These are phyloP conservation scores for Coccyzus lansbergi DNA, from an alignment of 2,797 vertebrate species.

Conservation along the genomic window DNA sequence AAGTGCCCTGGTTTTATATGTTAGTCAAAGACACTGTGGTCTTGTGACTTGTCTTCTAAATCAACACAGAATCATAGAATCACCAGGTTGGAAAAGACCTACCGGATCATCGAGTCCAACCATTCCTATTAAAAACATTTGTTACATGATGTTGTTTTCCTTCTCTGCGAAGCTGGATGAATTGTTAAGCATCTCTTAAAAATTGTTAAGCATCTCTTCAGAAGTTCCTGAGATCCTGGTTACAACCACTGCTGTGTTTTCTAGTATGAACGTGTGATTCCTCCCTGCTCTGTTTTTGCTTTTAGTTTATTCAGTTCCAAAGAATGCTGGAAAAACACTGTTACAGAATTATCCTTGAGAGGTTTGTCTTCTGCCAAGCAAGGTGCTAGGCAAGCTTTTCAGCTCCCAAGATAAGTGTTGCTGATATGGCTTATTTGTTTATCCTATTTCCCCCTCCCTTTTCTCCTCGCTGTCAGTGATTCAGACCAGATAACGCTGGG, in stretches of 20 bases:
- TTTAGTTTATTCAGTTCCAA: not conserved
- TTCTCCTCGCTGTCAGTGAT: not conserved
- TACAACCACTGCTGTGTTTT: not conserved
- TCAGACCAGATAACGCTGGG: not conserved
- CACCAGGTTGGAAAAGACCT: too few relatives aligned
- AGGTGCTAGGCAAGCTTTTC: conserved; percentile 45
- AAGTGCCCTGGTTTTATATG: not conserved
- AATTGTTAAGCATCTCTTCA: too few relatives aligned
- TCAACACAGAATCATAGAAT: too few relatives aligned
- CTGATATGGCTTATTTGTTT: not conserved
- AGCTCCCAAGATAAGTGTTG: not conserved
- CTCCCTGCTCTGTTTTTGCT: not conserved
- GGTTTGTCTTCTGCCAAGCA: not conserved
- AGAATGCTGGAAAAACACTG: not conserved
- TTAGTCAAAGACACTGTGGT: not conserved
- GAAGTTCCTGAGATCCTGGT: not conserved
- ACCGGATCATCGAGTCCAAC: too few relatives aligned
- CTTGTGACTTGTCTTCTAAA: not conserved
- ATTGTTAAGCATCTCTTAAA: too few relatives aligned
- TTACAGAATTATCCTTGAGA: not conserved
- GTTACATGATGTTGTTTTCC: not conserved
- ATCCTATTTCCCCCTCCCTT: not conserved
- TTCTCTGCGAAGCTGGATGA: not conserved
- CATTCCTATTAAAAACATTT: too few relatives aligned
- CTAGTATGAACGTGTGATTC: not conserved